Base-by-base conservation (phyloP, 2,797 vertebrate genomes). In the Vireo griseus region DNA sequence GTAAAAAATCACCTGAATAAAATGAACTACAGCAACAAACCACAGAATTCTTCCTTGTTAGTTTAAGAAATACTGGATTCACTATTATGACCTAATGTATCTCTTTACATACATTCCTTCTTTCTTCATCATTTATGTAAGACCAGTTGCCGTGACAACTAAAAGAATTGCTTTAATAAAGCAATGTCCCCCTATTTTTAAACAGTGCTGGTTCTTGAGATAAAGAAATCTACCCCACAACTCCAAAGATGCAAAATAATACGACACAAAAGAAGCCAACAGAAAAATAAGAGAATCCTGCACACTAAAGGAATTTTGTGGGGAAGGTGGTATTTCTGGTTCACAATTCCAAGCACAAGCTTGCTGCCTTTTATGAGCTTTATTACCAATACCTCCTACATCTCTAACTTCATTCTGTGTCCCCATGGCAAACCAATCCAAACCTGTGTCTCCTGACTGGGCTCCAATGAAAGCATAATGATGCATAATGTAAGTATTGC, bases 151-250 rank as follows among this genome's bases (percentile, higher is more conserved):
- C 5, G 1, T 82, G 93, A 74, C 61, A 91, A 84, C 79, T 44
- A 40, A 91, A 95, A 81, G 12, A 95, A 95, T 42, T 81, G 48
- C 80, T 95, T 91, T 84, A 92, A 86, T 94, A 92, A 94, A 82
- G 42, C 40, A 16, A 42, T 28, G 25, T 25, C 35, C 37, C 54
- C 35, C 40, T 50, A 6, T 63, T 63, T 86, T 82, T 72, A 92
- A 92, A 68, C 29, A 61, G 25, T 74, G 29, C 50, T 85, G 39
- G 52, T 44, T 94, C 59, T 50, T 20, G 42, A 76, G 59, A 82
- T 54, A 91, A 83, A 92, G 21, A 76, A 84, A 91, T 67, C 37
- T 6, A 86, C 22, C 9, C 19, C 50, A 35, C 6, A 82, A 47
- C 68, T 84, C 37, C 35, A 76, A 57, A 63, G 44, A 55, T 10